Evolutionary conservation across 1,140 invertebrate genomes (phyloP), one percentile per base, ranked within the genome.

Genomic region (Nasonia longicornis): DNA sequence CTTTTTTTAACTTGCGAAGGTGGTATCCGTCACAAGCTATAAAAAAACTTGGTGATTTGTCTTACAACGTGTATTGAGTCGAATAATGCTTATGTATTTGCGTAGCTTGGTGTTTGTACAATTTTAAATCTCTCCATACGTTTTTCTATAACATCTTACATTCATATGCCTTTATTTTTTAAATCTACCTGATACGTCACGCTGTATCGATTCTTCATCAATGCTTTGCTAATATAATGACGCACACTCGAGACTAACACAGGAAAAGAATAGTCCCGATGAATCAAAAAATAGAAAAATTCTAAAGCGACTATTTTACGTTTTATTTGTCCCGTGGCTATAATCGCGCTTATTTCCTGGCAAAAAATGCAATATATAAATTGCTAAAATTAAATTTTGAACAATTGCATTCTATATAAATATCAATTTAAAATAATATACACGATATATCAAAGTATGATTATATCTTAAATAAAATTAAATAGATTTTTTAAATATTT

Each of bases 171-270:
- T 48, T 2, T 42, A 71, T 0, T 26, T 75, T 70, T 52, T 67
- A 6, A 76, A 71, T 76, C n/a, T 11, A 74, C 26, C 26, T 48
- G 74, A 66, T 58, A 66, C 71, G 31, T 75, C 72, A 64, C 29
- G 66, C 64, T n/a, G 71, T 71, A 77, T 77, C 29, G 80, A 77
- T 77, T 81, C 35, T 71, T 77, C 74, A 38, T 77, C 38, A 76
- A 70, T 70, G 31, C 31, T 70, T 76, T 31, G 16, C 35, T 81
- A 20, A 12, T 1, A 35, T 71, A 76, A 75, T 67, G 72, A 75
- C 58, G 42, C 12, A 26, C 26, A 63, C 38, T 48, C 16, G 16
- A 63, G n/a, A 42, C 1, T 2, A 7, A 12, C 16, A 29, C n/a
- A 69, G 66, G 11, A 31, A 63, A 38, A 71, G 16, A 20, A 71